Evolutionary conservation across 1,140 invertebrate genomes (phyloP).

Genomic region (Hormaphis cornu): DNA sequence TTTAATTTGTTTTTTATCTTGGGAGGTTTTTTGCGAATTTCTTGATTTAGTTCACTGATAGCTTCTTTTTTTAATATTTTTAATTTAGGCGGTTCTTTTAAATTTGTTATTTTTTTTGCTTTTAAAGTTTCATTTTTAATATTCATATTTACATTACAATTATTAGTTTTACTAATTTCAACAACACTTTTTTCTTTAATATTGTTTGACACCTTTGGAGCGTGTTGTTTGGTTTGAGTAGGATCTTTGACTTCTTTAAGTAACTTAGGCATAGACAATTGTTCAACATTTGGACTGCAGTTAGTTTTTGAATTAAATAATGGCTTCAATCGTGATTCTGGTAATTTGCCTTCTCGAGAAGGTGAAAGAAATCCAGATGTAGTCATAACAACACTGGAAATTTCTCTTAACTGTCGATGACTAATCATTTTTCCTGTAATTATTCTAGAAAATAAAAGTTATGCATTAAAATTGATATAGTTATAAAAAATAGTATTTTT

Average conservation of each 20-base stretch:
- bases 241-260: constrained; percentile 3
- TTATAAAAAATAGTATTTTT: too few relatives aligned
- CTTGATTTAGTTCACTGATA: neutral
- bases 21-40: neutral
- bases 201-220: neutral
- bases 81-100: neutral
- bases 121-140: neutral
- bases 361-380: constrained; percentile 85
- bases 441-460: neutral
- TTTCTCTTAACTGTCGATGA: constrained; percentile 68
- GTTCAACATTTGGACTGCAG: neutral
- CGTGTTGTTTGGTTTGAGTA: neutral
- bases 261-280: neutral
- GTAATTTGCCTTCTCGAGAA: constrained; percentile 79
- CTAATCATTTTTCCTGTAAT: neutral
- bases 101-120: neutral
- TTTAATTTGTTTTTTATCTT: constrained; percentile 17
- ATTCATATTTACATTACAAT: neutral
- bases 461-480: too few relatives aligned
- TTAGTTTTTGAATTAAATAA: neutral
- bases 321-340: constrained; percentile 60
- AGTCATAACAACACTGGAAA: constrained; percentile 91
- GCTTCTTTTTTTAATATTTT: neutral
- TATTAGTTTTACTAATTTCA: neutral
- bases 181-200: neutral